A percentile compares a stretch with the other conserved stretches of the same genome.
These are phyloP conservation scores for Archips crataeganus DNA, from an alignment of 2,888 invertebrate genomes.

Conservation along the genomic window DNA sequence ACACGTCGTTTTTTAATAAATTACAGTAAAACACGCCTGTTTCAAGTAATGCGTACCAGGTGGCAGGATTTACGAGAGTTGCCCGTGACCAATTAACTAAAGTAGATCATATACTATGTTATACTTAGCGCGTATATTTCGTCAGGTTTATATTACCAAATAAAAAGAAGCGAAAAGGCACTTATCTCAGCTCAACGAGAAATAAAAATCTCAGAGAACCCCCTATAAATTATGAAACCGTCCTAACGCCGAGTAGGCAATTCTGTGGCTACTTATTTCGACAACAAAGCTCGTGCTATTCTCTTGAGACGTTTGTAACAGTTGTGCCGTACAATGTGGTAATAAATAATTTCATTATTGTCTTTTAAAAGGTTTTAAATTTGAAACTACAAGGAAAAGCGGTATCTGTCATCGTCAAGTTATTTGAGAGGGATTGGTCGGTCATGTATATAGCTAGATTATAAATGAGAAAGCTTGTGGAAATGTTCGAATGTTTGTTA, in stretches of 20 bases:
- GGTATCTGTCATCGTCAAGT: too few relatives aligned
- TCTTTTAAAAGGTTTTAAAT: constrained; percentile 2
- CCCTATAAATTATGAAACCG: constrained; percentile 42
- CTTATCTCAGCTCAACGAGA: constrained; percentile 36
- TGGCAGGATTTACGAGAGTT: constrained; percentile 10
- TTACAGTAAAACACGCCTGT: constrained; percentile 7
- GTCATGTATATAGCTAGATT: too few relatives aligned
- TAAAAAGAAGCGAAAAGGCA: constrained; percentile 42
- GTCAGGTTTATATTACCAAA: constrained; percentile 36
- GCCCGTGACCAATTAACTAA: constrained; percentile 24
- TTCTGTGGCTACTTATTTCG: constrained; percentile 36
- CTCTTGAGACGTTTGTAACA: background rate
- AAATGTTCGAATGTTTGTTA: too few relatives aligned
- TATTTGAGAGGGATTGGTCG: too few relatives aligned
- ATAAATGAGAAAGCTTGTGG: too few relatives aligned
- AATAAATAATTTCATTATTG: constrained; percentile 7
- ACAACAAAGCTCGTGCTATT: constrained; percentile 30
- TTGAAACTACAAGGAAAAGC: background rate
- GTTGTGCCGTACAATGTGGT: constrained; percentile 6
- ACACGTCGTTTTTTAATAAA: constrained; percentile 14
- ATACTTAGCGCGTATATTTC: constrained; percentile 34
- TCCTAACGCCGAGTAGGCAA: constrained; percentile 35
- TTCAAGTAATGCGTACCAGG: constrained; percentile 4
- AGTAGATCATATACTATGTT: constrained; percentile 11
- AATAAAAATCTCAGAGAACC: constrained; percentile 41